A percentile compares a stretch with the other conserved stretches of the same genome.
Conservation (phyloP, 2,113 vertebrate genomes). For the Seriola quinqueradiata region DNA sequence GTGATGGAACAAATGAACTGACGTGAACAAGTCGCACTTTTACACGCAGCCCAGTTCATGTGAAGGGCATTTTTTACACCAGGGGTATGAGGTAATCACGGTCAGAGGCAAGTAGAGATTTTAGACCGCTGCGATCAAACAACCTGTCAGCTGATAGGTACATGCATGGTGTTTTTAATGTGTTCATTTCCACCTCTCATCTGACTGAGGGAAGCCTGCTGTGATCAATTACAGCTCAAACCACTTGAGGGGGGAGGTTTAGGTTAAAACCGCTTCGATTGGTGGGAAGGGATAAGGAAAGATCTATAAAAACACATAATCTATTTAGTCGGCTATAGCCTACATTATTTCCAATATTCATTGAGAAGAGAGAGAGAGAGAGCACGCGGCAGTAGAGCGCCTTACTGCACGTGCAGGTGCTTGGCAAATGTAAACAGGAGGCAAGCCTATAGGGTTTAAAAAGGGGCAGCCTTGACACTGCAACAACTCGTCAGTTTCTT, state of each 20-base stretch:
- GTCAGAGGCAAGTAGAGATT: constrained; percentile 16
- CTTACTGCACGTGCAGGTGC: constrained; percentile 46
- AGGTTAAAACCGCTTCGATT: background rate
- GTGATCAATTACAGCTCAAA: background rate
- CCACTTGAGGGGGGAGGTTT: background rate
- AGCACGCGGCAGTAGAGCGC: background rate
- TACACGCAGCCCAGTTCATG: constrained; percentile 31
- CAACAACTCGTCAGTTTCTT: constrained; percentile 10
- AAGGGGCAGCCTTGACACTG: constrained; percentile 2
- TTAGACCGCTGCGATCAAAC: background rate
- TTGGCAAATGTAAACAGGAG: constrained; percentile 43
- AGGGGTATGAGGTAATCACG: constrained; percentile 19
- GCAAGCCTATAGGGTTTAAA: background rate
- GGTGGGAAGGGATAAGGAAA: background rate
- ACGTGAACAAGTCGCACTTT: constrained; percentile 2
- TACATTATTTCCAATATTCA: background rate
- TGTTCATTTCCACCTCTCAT: constrained; percentile 3
- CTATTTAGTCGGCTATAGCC: background rate
- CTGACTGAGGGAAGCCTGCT: background rate
- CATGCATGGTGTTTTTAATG: background rate
- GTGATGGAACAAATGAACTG: constrained; percentile 7
- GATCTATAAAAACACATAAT: background rate
- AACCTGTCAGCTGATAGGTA: background rate
- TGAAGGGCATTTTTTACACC: constrained; percentile 47
- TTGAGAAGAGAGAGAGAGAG: background rate